Conservation (phyloP, 2,888 invertebrate species). For the Timema cristinae region DNA sequence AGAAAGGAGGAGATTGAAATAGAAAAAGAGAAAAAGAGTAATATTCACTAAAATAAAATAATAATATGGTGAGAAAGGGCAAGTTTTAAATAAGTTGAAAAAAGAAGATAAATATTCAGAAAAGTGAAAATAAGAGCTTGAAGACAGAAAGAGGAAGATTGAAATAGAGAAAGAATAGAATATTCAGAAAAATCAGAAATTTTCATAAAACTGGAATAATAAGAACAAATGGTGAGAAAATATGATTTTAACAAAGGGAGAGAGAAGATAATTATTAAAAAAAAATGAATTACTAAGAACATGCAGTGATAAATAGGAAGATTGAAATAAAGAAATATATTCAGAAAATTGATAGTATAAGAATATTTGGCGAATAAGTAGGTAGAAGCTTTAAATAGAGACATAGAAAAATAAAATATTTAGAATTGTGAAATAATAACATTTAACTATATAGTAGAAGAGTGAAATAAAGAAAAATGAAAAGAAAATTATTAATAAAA, state of each 20-base stretch:
- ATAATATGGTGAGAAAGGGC: too few species aligned
- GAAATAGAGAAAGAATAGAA: neutral
- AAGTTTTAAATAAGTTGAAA: too few species aligned
- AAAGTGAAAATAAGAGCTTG: neutral
- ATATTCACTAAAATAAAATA: too few species aligned
- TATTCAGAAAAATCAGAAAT: too few species aligned
- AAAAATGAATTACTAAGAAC: neutral
- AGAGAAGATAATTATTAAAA: neutral
- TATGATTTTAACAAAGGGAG: neutral
- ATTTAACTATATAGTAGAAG: too few species aligned
- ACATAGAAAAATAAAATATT: constrained; percentile 3
- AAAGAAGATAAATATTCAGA: too few species aligned
- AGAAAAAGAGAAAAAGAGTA: too few species aligned
- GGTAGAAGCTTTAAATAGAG: neutral
- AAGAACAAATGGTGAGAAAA: too few species aligned
- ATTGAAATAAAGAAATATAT: constrained; percentile 2
- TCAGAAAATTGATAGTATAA: neutral
- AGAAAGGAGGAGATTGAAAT: too few species aligned
- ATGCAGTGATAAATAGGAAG: neutral
- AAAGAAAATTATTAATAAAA: neutral
- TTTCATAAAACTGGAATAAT: too few species aligned
- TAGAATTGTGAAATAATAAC: neutral
- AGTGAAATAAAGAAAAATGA: too few species aligned
- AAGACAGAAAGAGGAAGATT: neutral
- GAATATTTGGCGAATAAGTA: neutral